Evolutionary conservation across 1,140 invertebrate genomes (phyloP), one percentile per base, ranked within the genome.

Genomic region (Brachionus sp.): DNA sequence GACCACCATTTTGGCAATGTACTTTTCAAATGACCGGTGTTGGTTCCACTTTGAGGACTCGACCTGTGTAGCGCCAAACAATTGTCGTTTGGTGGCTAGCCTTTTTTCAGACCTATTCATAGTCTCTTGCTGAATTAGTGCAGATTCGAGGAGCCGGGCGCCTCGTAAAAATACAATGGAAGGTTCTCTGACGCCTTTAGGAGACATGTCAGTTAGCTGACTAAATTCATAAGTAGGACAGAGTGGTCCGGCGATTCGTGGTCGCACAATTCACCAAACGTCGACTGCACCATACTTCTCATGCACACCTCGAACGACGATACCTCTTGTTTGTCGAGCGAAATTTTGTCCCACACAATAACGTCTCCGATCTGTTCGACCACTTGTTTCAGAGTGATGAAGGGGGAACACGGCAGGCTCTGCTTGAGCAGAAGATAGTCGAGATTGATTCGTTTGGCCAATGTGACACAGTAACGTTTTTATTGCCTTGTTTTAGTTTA

Each of bases 1-100:
- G 0, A 90, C 90, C 10, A 98, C 95, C 93, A 98, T 98, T 91
- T 97, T 97, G 3, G 97, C 90, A 23, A 99, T 90, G 90, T 98
- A 97, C 86, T 93, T 92, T 87, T 97, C 95, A 5, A 99, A 86
- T 98, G 94, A 83, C 92, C 92, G 23, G 98, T 93, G 2, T 95
- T 98, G 97, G 97, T 89, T 99, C 97, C 90, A 97, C 97, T 89
- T 98, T 97, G 19, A 98, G 90, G 77, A 93, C 94, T 53, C 95
- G 91, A 4, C 95, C 95, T 33, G 94, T 93, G 85, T 95, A 90
- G 86, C 97, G n/a, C 95, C 29, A 97, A 88, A 13, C 92, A 92
- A 85, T 92, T 93, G 86, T 95, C 94, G 44, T 93, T 93, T 1
- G 91, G 89, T 86, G 96, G 93, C 87, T 98, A 95, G 16, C 35